Percentiles rank a stretch among this genome's conserved stretches.
These are phyloP conservation scores for Oxytorus armatus DNA, from an alignment of 2,888 invertebrate species.

Conservation along the genomic window DNA sequence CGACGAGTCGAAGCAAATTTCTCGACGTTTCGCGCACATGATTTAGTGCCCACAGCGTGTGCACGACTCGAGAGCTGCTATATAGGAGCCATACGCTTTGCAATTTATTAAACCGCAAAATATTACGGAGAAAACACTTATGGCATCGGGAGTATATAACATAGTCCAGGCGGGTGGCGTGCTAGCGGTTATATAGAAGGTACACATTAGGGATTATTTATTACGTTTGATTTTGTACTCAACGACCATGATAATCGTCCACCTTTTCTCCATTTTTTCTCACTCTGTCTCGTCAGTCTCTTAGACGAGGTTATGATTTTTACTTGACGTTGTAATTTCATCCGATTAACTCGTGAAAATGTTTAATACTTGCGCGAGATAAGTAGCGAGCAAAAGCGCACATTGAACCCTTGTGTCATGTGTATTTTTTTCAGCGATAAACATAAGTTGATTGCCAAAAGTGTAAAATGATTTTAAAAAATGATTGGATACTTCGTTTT, in stretches of 20 bases:
- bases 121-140: conserved; percentile 58
- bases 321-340: conserved; percentile 59
- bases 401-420: conserved; percentile 2
- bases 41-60: conserved; percentile 60
- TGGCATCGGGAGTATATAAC: conserved; percentile 33
- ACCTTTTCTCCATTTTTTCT: background rate
- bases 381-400: conserved; percentile 33
- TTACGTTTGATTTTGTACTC: conserved; percentile 67
- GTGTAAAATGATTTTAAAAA: too few species aligned
- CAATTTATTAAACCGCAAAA: conserved; percentile 20
- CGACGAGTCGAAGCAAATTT: conserved; percentile 64
- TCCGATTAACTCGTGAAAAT: conserved; percentile 49
- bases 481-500: too few species aligned
- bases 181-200: conserved; percentile 46
- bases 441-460: background rate
- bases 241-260: conserved; percentile 57
- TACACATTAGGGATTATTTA: conserved; percentile 68
- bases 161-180: conserved; percentile 29
- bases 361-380: conserved; percentile 40
- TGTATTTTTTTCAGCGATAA: background rate
- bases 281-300: conserved; percentile 1
- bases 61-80: conserved; percentile 47
- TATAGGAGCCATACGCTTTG: conserved; percentile 17
- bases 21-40: conserved; percentile 62
- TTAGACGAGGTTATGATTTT: conserved; percentile 55